These are phyloP conservation scores for Schizothorax lantsangensis DNA, from an alignment of 2,797 vertebrate genomes.

Conservation along the genomic window DNA sequence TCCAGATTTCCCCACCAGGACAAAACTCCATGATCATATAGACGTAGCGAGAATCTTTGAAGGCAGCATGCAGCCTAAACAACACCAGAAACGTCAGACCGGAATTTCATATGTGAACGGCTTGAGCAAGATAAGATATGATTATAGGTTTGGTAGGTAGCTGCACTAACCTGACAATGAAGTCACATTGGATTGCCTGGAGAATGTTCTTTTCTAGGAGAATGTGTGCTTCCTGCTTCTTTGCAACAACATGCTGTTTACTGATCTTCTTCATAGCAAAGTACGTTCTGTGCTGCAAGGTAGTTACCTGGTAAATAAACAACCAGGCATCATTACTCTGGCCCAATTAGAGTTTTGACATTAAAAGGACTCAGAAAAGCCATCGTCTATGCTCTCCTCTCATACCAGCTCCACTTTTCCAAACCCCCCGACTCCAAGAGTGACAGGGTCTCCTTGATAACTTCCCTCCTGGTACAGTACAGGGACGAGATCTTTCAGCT, in stretches of 20 bases:
- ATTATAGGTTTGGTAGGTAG: neutral
- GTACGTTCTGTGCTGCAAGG: constrained; percentile 75
- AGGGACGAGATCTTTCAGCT: constrained; percentile 72
- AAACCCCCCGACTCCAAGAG: constrained; percentile 80
- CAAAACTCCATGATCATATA: constrained; percentile 89
- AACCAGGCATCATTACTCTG: neutral
- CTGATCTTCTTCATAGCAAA: constrained; percentile 83
- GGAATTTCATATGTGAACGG: neutral
- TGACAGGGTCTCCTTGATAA: constrained; percentile 75
- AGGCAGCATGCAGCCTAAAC: constrained; percentile 79
- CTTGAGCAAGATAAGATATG: neutral
- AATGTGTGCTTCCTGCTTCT: constrained; percentile 81
- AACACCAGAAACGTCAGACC: neutral
- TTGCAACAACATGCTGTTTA: constrained; percentile 81
- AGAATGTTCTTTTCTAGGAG: constrained; percentile 82
- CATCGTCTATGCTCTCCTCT: neutral
- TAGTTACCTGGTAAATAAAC: constrained; percentile 71
- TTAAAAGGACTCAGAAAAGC: neutral
- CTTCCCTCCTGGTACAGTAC: constrained; percentile 81
- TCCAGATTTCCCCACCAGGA: constrained; percentile 85
- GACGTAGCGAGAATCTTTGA: constrained; percentile 80
- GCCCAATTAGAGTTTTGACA: neutral
- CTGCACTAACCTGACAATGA: constrained; percentile 79
- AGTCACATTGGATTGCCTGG: constrained; percentile 76
- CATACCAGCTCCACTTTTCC: constrained; percentile 78